These are phyloP conservation scores for Oreocharis arfaki DNA, from an alignment of 2,113 vertebrate species.

Conservation along the genomic window DNA sequence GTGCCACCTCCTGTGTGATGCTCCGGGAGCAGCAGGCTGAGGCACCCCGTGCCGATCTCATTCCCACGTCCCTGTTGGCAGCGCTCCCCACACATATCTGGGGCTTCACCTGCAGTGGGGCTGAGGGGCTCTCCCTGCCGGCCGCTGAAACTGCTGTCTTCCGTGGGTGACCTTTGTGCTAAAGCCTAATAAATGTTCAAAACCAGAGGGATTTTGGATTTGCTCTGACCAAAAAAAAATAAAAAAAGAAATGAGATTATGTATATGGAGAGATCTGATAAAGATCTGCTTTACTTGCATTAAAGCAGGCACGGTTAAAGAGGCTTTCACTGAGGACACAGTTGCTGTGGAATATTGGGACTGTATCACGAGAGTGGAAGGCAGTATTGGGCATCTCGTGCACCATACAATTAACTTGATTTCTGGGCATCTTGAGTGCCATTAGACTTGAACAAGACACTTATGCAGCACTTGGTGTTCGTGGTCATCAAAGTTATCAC, in stretches of 20 bases:
- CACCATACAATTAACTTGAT: not conserved
- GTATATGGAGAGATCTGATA: fast-evolving
- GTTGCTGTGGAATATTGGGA: not conserved
- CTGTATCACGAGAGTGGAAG: not conserved
- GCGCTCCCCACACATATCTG: too few relatives aligned
- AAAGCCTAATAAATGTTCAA: not conserved
- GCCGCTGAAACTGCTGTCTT: not conserved
- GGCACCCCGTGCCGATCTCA: fast-evolving
- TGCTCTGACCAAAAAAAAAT: not conserved
- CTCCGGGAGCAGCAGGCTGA: not conserved
- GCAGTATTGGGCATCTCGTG: not conserved
- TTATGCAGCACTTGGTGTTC: not conserved
- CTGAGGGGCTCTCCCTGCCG: not conserved
- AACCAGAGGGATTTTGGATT: not conserved
- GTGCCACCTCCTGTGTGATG: fast-evolving
- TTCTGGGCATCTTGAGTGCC: not conserved
- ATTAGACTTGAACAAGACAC: not conserved
- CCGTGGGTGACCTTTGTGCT: not conserved
- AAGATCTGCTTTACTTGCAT: not conserved
- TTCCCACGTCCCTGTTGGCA: fast-evolving
- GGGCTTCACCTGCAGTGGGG: not conserved
- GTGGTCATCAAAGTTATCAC: not conserved
- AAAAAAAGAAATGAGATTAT: not conserved
- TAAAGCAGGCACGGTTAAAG: not conserved
- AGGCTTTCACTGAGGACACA: not conserved